Evolutionary conservation across 2,113 vertebrate genomes (phyloP), one percentile per base, ranked within the genome.

Genomic region (Patagioenas fasciata): DNA sequence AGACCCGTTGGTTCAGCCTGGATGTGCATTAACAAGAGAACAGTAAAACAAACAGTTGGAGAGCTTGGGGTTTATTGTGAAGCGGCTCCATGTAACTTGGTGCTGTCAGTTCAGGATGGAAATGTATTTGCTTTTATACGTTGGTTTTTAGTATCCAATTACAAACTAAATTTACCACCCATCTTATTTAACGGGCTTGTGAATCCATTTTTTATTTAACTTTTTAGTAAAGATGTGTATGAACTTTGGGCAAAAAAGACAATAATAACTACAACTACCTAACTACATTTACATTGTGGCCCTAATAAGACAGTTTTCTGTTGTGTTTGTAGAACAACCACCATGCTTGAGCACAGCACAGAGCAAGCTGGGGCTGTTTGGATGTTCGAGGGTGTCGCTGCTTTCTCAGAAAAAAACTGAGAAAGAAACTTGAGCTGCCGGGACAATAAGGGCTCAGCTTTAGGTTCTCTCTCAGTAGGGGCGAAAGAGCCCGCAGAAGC

Each of bases 281-380:
- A 1, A 10, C 42, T 9, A 0, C 11, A 0, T 31, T 2, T 5
- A 53, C 24, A 0, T 6, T 5, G 29, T 17, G 50, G 44, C 23
- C 21, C 56, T 7, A 2, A 1, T 3, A 56, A 32, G 19, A 47
- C 6, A 15, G 26, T 10, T 5, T 3, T 0, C 1, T 12, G 44
- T 34, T 15, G 31, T 9, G 28, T 26, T 5, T 50, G 36, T 64
- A 11, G 24, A 48, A 61, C 8, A 17, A 9, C 62, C 11, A 3
- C 67, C 13, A 2, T 0, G 8, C 20, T 47, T 17, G 2, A 1
- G 15, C 7, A 66, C 17, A 53, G 31, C 47, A 38, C 79, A 1
- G 5, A 28, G 32, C 69, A 36, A 34, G 9, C 36, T 28, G 62
- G 15, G 38, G 16, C 1, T 12, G 19, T 13, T 32, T 24, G 3